A percentile compares a stretch with the other conserved stretches of the same genome.
Evolutionary conservation across 2,113 vertebrate species (phyloP).

Genomic region (Fukomys damarensis): DNA sequence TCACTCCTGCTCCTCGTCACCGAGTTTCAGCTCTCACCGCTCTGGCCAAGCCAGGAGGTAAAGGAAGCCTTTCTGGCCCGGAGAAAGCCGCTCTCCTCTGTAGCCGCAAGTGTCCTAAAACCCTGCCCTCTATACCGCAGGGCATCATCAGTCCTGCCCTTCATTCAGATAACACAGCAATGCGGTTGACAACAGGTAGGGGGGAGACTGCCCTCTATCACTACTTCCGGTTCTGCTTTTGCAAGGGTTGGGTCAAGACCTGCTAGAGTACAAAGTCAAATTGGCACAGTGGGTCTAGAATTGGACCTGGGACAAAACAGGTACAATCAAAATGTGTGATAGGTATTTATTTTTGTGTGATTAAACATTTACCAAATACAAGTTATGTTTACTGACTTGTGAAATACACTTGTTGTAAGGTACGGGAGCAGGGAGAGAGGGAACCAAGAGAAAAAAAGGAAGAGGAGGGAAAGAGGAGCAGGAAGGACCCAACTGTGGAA

Average conservation of each 20-base stretch:
- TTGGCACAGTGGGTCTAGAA: background rate
- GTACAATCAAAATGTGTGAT: background rate
- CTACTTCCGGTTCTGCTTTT: background rate
- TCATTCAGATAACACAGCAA: background rate
- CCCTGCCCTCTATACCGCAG: background rate
- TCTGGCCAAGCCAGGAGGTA: fast-evolving
- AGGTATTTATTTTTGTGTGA: background rate
- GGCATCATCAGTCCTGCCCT: background rate
- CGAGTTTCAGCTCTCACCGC: too few species aligned
- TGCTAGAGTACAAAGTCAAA: background rate
- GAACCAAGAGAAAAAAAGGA: too few species aligned
- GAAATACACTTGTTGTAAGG: background rate
- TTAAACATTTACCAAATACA: background rate
- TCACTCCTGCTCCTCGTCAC: background rate
- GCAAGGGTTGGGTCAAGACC: background rate
- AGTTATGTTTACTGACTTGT: background rate
- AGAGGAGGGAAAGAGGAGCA: background rate
- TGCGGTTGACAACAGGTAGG: too few species aligned
- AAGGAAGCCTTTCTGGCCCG: background rate
- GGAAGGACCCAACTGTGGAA: background rate
- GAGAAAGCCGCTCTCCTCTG: background rate
- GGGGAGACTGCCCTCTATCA: fast-evolving
- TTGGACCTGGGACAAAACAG: background rate
- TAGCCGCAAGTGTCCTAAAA: background rate
- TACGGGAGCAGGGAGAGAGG: background rate